Percentiles rank a stretch among this genome's conserved stretches.
These are phyloP conservation scores for Phrynosoma platyrhinos DNA, from an alignment of 2,113 vertebrate genomes.

Conservation along the genomic window DNA sequence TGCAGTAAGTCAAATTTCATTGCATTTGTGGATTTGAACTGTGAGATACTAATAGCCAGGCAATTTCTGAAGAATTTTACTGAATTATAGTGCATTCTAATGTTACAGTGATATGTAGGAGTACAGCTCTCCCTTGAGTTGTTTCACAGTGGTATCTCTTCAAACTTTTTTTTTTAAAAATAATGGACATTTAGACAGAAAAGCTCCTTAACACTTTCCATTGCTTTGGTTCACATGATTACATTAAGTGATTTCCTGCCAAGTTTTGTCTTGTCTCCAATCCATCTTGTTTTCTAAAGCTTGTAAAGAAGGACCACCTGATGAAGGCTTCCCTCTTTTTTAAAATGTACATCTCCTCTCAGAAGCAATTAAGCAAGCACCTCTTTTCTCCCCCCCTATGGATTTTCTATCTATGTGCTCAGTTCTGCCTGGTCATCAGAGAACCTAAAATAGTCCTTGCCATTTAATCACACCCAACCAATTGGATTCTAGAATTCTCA, in stretches of 20 bases:
- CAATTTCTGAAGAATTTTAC: neutral
- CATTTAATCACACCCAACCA: neutral
- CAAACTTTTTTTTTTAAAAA: neutral
- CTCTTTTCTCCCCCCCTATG: neutral
- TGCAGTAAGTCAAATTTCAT: neutral
- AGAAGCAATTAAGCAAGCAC: conserved; percentile 1
- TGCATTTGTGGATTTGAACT: neutral
- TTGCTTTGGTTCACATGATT: neutral
- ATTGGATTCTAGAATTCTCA: neutral
- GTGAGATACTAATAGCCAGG: neutral
- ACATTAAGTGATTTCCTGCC: conserved; percentile 7
- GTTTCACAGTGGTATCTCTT: neutral
- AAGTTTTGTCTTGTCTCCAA: neutral
- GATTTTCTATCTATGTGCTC: conserved; percentile 22
- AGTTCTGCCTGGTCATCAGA: neutral
- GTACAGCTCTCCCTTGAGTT: neutral
- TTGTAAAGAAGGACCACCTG: neutral
- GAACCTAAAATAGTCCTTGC: conserved; percentile 7
- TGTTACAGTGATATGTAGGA: neutral
- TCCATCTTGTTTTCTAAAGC: neutral
- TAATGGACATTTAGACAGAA: neutral
- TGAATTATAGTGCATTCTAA: neutral
- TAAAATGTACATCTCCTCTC: neutral
- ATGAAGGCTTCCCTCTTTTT: conserved; percentile 2
- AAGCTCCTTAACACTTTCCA: neutral